phyloP scores from a whole-genome alignment of 2,113 vertebrate species.

The Rhineura floridana region DNA sequence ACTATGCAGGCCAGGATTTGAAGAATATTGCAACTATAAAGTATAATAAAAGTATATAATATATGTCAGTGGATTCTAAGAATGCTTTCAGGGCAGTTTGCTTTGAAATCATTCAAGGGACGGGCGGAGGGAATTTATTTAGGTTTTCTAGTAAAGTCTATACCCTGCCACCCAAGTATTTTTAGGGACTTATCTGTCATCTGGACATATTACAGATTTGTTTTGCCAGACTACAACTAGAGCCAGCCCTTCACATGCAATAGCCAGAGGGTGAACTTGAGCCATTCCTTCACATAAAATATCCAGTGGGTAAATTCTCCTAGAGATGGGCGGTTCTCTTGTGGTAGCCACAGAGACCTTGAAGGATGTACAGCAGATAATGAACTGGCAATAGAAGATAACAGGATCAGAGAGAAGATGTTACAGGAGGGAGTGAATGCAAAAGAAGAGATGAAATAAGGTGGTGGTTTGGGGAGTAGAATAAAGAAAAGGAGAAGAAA shows the following conservation, averaged over 20 bases:
- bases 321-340: too few relatives aligned
- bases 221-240: background rate
- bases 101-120: background rate
- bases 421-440: too few relatives aligned
- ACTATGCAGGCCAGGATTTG: background rate
- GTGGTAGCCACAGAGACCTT: background rate
- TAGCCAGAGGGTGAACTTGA: background rate
- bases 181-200: background rate
- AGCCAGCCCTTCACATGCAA: background rate
- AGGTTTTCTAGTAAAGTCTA: background rate
- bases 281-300: too few relatives aligned
- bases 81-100: background rate
- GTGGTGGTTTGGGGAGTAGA: too few relatives aligned
- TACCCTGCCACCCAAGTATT: too few relatives aligned
- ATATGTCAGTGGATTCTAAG: background rate
- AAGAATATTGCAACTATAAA: constrained; percentile 5
- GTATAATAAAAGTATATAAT: background rate
- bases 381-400: too few relatives aligned
- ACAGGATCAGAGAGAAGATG: too few relatives aligned
- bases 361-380: too few relatives aligned
- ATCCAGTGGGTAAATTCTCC: background rate
- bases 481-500: too few relatives aligned
- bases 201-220: background rate
- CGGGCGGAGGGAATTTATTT: background rate
- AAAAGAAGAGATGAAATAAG: too few relatives aligned